Conservation (phyloP, 1,140 invertebrate genomes). For the Apis laboriosa region DNA sequence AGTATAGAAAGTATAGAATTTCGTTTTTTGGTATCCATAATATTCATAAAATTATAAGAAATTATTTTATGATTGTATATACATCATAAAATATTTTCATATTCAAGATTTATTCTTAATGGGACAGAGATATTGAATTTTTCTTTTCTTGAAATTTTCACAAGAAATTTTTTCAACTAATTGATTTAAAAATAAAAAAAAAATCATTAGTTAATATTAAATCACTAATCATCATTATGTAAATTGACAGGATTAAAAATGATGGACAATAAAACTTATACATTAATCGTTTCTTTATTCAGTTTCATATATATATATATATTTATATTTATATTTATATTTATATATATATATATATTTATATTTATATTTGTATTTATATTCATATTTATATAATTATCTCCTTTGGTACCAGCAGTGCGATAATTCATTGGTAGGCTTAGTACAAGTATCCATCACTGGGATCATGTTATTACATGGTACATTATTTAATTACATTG, state of each 20-base stretch:
- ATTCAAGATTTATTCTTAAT: neutral
- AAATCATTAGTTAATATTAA: neutral
- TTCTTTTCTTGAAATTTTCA: neutral
- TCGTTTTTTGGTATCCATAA: neutral
- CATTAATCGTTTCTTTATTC: constrained; percentile 68
- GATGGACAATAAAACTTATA: constrained; percentile 19
- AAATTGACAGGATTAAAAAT: neutral
- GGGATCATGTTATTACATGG: constrained; percentile 46
- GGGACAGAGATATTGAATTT: neutral
- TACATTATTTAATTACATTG: constrained; percentile 66
- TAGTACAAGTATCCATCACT: constrained; percentile 58
- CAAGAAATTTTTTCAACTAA: neutral
- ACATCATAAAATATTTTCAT: neutral
- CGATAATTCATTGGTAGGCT: constrained; percentile 57
- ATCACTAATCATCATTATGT: too few species aligned
- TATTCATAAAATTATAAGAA: neutral
- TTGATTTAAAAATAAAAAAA: neutral
- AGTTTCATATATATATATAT: constrained; percentile 25
- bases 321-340: neutral
- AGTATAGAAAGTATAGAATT: too few species aligned
- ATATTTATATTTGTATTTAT: constrained; percentile 50
- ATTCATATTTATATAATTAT: constrained; percentile 35
- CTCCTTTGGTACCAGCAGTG: constrained; percentile 54
- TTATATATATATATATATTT: neutral
- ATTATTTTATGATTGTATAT: too few species aligned